Conservation (phyloP, 2,888 invertebrate genomes). For the Rotaria magnacalcarata region DNA sequence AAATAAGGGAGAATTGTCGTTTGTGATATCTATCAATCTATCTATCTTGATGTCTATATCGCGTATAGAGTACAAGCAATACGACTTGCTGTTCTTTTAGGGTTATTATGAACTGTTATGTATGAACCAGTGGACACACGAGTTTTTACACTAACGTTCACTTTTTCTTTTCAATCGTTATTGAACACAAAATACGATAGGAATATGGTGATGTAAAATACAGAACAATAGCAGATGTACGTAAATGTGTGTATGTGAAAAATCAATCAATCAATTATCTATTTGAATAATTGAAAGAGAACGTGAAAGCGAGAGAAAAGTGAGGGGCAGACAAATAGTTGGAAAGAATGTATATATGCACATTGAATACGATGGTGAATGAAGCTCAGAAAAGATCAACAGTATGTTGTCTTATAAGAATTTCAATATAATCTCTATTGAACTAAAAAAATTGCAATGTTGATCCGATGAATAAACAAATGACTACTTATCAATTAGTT, state of each 20-base stretch:
- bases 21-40: not conserved
- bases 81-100: too few relatives aligned
- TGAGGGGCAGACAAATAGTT: too few relatives aligned
- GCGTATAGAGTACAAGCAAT: not conserved
- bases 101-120: too few relatives aligned
- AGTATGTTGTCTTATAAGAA: not conserved
- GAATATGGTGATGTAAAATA: not conserved
- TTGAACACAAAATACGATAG: not conserved
- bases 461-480: constrained; percentile 10
- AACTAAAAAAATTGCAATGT: not conserved
- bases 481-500: not conserved
- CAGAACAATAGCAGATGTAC: not conserved
- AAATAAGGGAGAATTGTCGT: not conserved
- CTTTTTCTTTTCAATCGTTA: not conserved
- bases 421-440: not conserved
- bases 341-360: not conserved
- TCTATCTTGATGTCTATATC: not conserved
- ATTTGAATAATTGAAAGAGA: constrained; percentile 11
- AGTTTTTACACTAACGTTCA: not conserved
- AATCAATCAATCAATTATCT: constrained; percentile 19
- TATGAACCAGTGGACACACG: too few relatives aligned
- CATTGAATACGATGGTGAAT: not conserved
- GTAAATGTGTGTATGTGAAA: not conserved
- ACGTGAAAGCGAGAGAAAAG: not conserved
- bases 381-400: constrained; percentile 16